These are phyloP conservation scores for Teleogryllus oceanicus DNA, from an alignment of 2,888 invertebrate species.

Conservation along the genomic window DNA sequence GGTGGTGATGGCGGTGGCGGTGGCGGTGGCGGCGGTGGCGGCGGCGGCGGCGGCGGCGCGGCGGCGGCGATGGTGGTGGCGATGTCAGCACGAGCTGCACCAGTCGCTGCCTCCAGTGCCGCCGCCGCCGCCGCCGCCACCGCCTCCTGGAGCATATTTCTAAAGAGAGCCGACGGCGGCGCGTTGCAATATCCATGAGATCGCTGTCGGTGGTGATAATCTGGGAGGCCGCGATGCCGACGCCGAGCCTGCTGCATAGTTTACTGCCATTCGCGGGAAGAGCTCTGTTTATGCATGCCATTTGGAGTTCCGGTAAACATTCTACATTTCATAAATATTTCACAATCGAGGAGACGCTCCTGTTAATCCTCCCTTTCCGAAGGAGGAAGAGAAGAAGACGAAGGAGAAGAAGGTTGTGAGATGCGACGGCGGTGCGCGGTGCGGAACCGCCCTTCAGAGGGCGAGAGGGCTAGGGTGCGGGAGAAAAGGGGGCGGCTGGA, in stretches of 20 bases:
- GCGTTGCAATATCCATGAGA: not conserved
- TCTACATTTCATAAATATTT: conserved; percentile 18
- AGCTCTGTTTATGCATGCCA: conserved; percentile 9
- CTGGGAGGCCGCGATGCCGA: not conserved
- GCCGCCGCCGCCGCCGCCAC: not conserved
- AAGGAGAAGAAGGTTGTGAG: not conserved
- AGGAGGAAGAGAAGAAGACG: not conserved
- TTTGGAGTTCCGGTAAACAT: conserved; percentile 18
- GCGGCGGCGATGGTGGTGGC: not conserved
- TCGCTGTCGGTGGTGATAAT: not conserved
- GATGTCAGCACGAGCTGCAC: not conserved
- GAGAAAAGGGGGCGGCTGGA: not conserved
- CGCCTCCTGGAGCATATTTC: not conserved
- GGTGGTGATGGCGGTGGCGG: too few species aligned
- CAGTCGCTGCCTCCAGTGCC: not conserved
- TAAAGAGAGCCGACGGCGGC: not conserved
- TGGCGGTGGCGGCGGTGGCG: too few species aligned
- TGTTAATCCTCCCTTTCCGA: conserved; percentile 7
- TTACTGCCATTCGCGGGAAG: conserved; percentile 18
- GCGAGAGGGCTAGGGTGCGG: not conserved
- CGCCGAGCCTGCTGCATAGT: not conserved
- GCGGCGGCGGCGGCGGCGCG: not conserved
- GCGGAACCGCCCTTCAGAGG: too few species aligned
- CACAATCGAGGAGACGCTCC: conserved; percentile 18
- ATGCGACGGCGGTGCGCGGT: too few species aligned